Base-by-base conservation (phyloP, 2,113 vertebrate genomes). In the Emydura subglobosa region DNA sequence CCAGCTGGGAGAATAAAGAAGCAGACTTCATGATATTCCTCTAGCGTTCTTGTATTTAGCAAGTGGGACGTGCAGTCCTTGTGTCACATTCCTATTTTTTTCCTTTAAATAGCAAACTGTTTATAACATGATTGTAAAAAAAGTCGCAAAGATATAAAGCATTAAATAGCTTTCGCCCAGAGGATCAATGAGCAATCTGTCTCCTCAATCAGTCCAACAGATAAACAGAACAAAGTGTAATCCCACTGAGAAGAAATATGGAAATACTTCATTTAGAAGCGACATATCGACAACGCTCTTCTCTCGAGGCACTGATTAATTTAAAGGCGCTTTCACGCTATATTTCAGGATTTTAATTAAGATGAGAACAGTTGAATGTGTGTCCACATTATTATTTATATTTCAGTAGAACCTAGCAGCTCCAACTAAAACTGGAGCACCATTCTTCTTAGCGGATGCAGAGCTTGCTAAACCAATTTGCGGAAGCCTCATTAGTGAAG, bases 1-100 rank as follows among this genome's bases (percentile, higher is more conserved):
- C 86, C 91, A 97, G 85, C 87, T 83, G 91, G 27, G 82, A 90
- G 42, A 90, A 96, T 68, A 86, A 86, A 92, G 53, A 85, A 72
- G 88, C n/a, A 91, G 12, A 24, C 86, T 93, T 85, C 87, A 87
- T n/a, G 25, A 91, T 83, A 89, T 93, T 81, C 79, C 83, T 91
- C 42, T 68, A 74, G 65, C 72, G 27, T 13, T 6, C 5, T 72
- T 10, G 65, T 81, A 61, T 91, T 93, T 82, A 76, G 95, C 79
- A 93, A 3, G 31, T 68, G 29, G 10, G 6, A 81, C 49, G 22
- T 14, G 53, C 61, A 80, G 25, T 10, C 82, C 54, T 74, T 25
- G 4, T 25, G 68, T 11, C 5, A 53, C 13, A 17, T 47, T 51
- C 68, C 6, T 51, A 24, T 61, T 54, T 83, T 78, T 82, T 12